These are phyloP conservation scores for Camponotus pennsylvanicus DNA, from an alignment of 1,140 invertebrate genomes.

Conservation along the genomic window DNA sequence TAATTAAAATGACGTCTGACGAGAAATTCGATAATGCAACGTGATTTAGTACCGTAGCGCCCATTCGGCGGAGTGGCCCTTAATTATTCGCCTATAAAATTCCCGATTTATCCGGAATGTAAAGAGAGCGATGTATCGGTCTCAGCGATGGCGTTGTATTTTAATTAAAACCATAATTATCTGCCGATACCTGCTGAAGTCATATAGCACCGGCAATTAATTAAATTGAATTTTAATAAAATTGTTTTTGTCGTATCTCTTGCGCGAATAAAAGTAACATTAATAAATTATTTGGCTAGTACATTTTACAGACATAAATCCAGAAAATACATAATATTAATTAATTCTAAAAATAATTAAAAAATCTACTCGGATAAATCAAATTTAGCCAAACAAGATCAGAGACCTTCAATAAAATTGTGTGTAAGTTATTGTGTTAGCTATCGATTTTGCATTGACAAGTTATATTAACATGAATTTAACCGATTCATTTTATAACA, in stretches of 20 bases:
- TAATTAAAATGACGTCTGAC: conserved; percentile 53
- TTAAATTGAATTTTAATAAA: conserved; percentile 29
- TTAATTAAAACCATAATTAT: conserved; percentile 63
- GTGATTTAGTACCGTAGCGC: conserved; percentile 44
- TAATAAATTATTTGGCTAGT: not conserved
- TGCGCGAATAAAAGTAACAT: not conserved
- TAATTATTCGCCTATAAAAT: conserved; percentile 59
- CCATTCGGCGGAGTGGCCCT: conserved; percentile 34
- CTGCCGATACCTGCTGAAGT: conserved; percentile 23
- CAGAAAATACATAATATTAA: not conserved
- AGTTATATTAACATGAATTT: not conserved
- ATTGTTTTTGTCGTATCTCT: not conserved
- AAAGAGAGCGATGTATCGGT: conserved; percentile 37
- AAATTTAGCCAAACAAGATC: not conserved
- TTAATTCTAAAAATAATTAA: conserved; percentile 15
- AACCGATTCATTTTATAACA: conserved; percentile 3
- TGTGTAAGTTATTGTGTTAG: not conserved
- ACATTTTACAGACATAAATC: not conserved
- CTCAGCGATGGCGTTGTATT: conserved; percentile 2
- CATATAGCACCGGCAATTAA: conserved; percentile 11
- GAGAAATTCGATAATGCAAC: conserved; percentile 45
- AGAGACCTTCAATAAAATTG: conserved; percentile 3
- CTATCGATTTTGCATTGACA: not conserved
- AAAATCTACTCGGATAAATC: not conserved
- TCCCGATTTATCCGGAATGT: conserved; percentile 43